Evolutionary conservation across 2,113 vertebrate genomes (phyloP), one percentile per base, ranked within the genome.

Genomic region (Kryptolebias marmoratus): DNA sequence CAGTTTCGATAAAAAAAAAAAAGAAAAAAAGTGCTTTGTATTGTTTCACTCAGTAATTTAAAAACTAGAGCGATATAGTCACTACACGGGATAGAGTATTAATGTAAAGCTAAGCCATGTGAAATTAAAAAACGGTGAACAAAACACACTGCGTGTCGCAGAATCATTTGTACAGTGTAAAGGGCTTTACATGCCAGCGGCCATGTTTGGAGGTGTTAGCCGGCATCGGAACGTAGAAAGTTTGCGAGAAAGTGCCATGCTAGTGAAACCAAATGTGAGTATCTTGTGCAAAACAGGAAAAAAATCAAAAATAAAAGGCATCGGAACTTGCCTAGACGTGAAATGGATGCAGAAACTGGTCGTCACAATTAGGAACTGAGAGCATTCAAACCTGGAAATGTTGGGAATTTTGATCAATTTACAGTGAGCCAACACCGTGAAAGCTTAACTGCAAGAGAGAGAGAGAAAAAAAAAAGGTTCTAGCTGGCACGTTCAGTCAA

Each of bases 401-500:
- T 73, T 69, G 84, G 63, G 86, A 87, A 79, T 82, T 90, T 83
- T 81, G 63, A 59, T 86, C 1, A n/a, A 77, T 83, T 88, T 82
- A 87, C 73, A 79, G 82, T 68, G 85, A 88, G 81, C 88, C 87
- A 80, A 79, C 83, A 63, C 9, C 49, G 74, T 78, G 85, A 75
- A 89, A 78, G 84, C 72, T 76, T 68, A 52, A 74, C 72, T 81
- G 86, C 69, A 81, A 81, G 4, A 22, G 22, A 22, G 22, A 22
- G 22, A 22, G 22, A 22, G 22, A 22, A 42, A 42, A 42, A 42
- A 53, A n/a, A 74, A 76, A 76, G 67, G 77, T 53, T 85, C 68
- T 76, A 70, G 72, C 83, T 88, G 86, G 84, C 88, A 89, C 81
- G 85, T 83, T 85, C 65, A 86, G 86, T 89, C 83, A 82, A 83